phyloP scores from a whole-genome alignment of 2,797 vertebrate species.

The Scleropages formosus region DNA sequence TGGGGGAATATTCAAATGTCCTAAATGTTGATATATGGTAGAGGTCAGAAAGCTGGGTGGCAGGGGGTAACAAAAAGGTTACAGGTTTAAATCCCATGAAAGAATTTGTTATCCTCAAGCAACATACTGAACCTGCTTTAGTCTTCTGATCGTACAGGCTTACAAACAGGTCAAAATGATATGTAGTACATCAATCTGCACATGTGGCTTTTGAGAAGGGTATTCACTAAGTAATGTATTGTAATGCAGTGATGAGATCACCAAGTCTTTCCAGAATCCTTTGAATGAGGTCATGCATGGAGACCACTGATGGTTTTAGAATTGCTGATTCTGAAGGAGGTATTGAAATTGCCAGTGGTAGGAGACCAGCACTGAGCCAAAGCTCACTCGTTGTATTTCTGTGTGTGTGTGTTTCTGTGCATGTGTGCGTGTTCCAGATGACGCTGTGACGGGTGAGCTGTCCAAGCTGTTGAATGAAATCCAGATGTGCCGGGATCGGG shows the following conservation, averaged over 20 bases:
- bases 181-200: not conserved
- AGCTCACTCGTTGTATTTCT: not conserved
- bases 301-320: constrained; percentile 2
- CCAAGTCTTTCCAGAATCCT: not conserved
- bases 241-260: not conserved
- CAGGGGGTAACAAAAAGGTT: too few species aligned
- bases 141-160: not conserved
- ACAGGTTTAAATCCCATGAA: not conserved
- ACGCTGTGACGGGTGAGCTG: constrained; percentile 88
- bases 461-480: constrained; percentile 94
- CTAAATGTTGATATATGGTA: too few species aligned
- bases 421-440: constrained; percentile 64
- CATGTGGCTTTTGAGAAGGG: not conserved
- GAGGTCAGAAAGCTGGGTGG: too few species aligned
- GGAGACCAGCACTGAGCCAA: not conserved
- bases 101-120: not conserved
- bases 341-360: not conserved
- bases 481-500: constrained; percentile 90
- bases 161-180: not conserved
- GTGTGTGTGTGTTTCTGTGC: not conserved
- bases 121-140: not conserved
- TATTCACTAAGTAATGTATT: not conserved
- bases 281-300: not conserved
- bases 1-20: too few species aligned
- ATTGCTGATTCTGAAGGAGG: not conserved